Conservation (phyloP, 2,888 invertebrate species). For the Drosophila buzzatii region DNA sequence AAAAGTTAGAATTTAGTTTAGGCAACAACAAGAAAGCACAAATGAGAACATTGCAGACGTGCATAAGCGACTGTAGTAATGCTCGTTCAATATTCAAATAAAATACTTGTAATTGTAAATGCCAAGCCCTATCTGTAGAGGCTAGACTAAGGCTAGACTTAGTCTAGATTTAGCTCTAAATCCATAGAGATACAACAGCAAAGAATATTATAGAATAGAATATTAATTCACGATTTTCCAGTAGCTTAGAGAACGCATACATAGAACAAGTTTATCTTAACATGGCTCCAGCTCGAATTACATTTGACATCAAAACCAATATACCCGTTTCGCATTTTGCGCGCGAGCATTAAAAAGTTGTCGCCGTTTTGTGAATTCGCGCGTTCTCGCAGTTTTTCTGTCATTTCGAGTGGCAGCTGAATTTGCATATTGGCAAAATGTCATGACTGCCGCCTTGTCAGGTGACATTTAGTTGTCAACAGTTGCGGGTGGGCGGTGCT, state of each 20-base stretch:
- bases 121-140: not conserved
- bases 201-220: too few relatives aligned
- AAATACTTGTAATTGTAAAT: not conserved
- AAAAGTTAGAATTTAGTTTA: slow-evolving; percentile 67
- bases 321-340: not conserved
- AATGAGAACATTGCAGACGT: too few relatives aligned
- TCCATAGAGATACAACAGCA: not conserved
- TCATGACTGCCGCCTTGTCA: slow-evolving; percentile 41
- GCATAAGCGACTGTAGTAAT: not conserved
- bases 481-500: slow-evolving; percentile 20
- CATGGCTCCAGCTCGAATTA: not conserved
- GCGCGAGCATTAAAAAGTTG: slow-evolving; percentile 12
- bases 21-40: not conserved
- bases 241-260: not conserved
- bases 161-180: too few relatives aligned
- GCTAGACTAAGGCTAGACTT: too few relatives aligned
- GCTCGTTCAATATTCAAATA: not conserved
- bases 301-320: not conserved
- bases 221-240: not conserved
- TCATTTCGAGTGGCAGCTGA: slow-evolving; percentile 20
- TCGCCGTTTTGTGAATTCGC: slow-evolving; percentile 40
- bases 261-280: not conserved
- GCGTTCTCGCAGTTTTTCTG: slow-evolving; percentile 17
- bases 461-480: slow-evolving; percentile 39
- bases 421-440: slow-evolving; percentile 76